These are phyloP conservation scores for Galagoides demidoff DNA, from an alignment of 2,797 vertebrate genomes.

Conservation along the genomic window DNA sequence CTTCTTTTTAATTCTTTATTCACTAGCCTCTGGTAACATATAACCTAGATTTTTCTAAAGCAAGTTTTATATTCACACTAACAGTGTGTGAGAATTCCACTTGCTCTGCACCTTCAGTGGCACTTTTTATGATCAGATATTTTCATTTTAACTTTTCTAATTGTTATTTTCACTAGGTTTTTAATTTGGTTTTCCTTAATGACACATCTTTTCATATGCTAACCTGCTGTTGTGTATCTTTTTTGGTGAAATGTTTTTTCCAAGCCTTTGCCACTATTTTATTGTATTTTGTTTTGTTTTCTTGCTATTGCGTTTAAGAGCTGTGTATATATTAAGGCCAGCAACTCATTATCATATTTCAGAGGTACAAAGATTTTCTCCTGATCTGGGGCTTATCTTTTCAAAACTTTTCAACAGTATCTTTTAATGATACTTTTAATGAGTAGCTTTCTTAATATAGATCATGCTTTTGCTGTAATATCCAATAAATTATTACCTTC, in stretches of 20 bases:
- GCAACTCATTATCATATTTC: background rate
- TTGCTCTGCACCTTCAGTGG: background rate
- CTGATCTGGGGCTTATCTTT: background rate
- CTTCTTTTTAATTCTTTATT: background rate
- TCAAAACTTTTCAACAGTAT: background rate
- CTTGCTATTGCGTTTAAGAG: background rate
- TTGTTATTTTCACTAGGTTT: background rate
- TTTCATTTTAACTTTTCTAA: background rate
- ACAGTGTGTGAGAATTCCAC: background rate
- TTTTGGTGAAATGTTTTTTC: constrained; percentile 8
- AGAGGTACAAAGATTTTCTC: background rate
- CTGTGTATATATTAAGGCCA: background rate
- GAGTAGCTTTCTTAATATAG: background rate
- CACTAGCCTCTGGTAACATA: background rate
- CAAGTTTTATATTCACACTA: background rate
- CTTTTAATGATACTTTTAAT: background rate
- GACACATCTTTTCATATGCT: background rate
- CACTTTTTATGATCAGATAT: background rate
- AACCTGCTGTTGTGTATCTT: background rate
- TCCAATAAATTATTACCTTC: background rate
- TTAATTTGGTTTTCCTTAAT: background rate
- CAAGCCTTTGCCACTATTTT: background rate
- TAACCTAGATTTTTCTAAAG: background rate
- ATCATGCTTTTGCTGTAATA: background rate
- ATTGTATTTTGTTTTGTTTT: background rate